A percentile compares a stretch with the other conserved stretches of the same genome.
Conservation (phyloP, 2,797 vertebrate species). For the Pogonophryne albipinna region DNA sequence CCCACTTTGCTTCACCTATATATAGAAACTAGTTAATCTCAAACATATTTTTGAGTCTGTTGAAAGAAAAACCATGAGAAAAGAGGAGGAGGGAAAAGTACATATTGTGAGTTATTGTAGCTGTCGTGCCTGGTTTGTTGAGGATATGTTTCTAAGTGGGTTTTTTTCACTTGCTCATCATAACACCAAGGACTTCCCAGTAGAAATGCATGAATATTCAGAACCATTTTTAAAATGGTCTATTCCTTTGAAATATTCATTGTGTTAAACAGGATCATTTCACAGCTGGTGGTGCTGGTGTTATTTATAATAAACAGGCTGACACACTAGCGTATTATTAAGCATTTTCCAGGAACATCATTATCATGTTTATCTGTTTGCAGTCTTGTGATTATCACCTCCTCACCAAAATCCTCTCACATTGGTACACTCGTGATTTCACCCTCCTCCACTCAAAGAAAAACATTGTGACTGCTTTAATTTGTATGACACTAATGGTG, state of each 20-base stretch:
- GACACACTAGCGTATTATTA: constrained; percentile 73
- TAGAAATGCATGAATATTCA: constrained; percentile 35
- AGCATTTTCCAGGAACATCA: constrained; percentile 68
- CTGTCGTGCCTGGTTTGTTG: constrained; percentile 3
- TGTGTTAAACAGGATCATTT: constrained; percentile 64
- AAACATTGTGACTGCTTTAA: constrained; percentile 58
- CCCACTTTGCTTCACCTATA: not conserved
- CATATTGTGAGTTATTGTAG: constrained; percentile 14
- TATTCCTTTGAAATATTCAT: constrained; percentile 62
- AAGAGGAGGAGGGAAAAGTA: not conserved
- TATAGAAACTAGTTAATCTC: not conserved
- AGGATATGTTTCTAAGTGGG: constrained; percentile 17
- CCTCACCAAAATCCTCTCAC: constrained; percentile 71
- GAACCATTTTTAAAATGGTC: constrained; percentile 14
- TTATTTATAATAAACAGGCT: constrained; percentile 75
- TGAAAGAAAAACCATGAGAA: constrained; percentile 9
- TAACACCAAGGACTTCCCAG: constrained; percentile 34
- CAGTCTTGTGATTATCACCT: constrained; percentile 79
- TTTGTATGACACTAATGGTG: constrained; percentile 22
- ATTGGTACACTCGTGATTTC: constrained; percentile 70
- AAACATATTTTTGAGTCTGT: not conserved
- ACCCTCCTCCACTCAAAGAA: constrained; percentile 48
- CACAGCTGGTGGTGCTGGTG: constrained; percentile 65
- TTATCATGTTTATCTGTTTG: constrained; percentile 74
- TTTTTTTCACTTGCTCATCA: constrained; percentile 27